Evolutionary conservation across 2,797 vertebrate species (phyloP).

Genomic region (Prionace glauca): DNA sequence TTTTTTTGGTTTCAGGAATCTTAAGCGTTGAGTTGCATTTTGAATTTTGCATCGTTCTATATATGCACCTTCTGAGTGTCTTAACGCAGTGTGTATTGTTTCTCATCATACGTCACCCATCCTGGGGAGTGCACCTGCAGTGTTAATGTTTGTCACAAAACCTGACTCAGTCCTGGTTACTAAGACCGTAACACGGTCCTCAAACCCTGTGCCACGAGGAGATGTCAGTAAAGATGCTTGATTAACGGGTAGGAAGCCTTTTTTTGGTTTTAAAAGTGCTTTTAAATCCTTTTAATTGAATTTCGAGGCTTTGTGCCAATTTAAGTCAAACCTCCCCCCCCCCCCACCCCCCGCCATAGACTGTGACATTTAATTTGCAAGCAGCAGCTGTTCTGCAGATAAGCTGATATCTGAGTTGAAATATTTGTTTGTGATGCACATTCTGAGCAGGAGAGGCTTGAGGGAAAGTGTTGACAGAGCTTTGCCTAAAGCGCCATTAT

Average conservation of each 20-base stretch:
- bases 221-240: not conserved
- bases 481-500: not conserved
- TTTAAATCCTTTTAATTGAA: slow-evolving; percentile 1
- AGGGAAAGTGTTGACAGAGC: not conserved
- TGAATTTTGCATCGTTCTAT: not conserved
- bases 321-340: not conserved
- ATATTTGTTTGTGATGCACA: not conserved
- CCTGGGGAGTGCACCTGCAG: not conserved
- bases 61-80: not conserved
- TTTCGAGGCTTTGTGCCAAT: not conserved
- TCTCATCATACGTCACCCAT: not conserved
- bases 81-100: not conserved
- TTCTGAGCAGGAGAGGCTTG: not conserved
- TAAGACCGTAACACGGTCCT: not conserved
- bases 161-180: not conserved
- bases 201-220: not conserved
- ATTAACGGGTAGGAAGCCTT: not conserved
- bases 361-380: not conserved
- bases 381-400: not conserved
- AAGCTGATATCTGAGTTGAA: slow-evolving; percentile 8
- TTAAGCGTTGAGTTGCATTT: not conserved
- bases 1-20: not conserved
- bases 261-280: not conserved
- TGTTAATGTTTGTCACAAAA: slow-evolving; percentile 5
- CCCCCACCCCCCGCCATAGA: not conserved